Evolutionary conservation across 2,113 vertebrate genomes (phyloP), one percentile per base, ranked within the genome.

Genomic region (Pseudorasbora parva): DNA sequence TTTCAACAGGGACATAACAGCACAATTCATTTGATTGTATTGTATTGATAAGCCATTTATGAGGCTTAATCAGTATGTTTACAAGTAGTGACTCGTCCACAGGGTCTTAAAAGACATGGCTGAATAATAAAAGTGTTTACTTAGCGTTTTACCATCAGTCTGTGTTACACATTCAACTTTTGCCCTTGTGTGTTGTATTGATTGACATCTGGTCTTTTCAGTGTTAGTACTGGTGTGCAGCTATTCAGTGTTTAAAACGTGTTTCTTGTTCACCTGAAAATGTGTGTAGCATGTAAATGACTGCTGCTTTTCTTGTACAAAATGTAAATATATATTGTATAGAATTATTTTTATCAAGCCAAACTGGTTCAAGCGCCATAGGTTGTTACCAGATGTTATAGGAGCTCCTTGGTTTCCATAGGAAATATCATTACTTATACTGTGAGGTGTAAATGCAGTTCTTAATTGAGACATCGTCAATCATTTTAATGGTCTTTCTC

Each of bases 291-390:
- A 77, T 77, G 74, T 57, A 27, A 54, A 75, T 37, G 14, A 17
- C 8, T 19, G 72, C 23, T 54, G 72, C 72, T 11, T 33, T 69
- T 60, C n/a, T 77, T 74, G 23, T 74, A 74, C 10, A 19, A 12
- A 21, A 56, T 77, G 51, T 41, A 37, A n/a, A 56, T 77, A 77
- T 77, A 37, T 77, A 77, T 41, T 77, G 17, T 77, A 57, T 41
- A 77, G 21, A 77, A 33, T 77, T 33, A 33, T 77, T 77, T 77
- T 77, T 57, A 2, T 37, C 54, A 37, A 77, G 33, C 27, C 27
- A 77, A 74, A 54, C 43, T 47, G 25, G 71, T 74, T 74, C 7
- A n/a, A 27, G 23, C 71, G 5, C 47, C 45, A 69, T 8, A 14
- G 5, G 68, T 11, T 71, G 21, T 71, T 41, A 43, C 23, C 21